Base-by-base conservation (phyloP, 2,113 vertebrate genomes). In the Potamarius usumacintae region DNA sequence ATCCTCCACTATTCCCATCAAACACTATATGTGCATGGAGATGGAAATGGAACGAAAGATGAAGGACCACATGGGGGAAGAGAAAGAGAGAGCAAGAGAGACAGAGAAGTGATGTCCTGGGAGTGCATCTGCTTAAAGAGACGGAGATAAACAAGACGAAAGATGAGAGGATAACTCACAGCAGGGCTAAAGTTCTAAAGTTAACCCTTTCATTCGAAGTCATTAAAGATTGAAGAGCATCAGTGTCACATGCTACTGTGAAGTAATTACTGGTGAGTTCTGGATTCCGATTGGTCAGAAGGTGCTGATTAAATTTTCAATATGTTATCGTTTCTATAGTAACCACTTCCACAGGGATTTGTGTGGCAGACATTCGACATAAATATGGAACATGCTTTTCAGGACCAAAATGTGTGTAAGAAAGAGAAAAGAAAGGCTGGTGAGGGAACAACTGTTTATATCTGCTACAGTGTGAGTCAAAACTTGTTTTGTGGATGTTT, bases 1-100 rank as follows among this genome's bases (percentile, higher is more conserved):
- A 27, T 67, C 69, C 71, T 52, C 57, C n/a, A n/a, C 84, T 27
- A 76, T 52, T 76, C 57, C 72, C 57, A 77, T 77, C 57, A 77
- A 58, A 34, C 72, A 71, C 34, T 48, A 78, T 57, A 85, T 85
- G 72, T 78, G 72, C 42, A 17, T 63, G 25, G 57, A 60, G 83
- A 30, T 50, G 20, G n/a, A 72, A 71, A 60, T 11, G 58, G 53
- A 48, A 22, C 5, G 50, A 25, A n/a, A 42, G 50, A 53, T 15
- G 50, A 78, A 14, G 25, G 76, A 27, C 50, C 50, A 25, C 50
- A 17, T 53, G 72, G 48, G 50, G 74, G 4, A 11, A n/a, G 42
- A 17, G 53, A 74, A 17, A 7, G 15, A 83, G 62, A 27, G 82
- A 52, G 62, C 2, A 7, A 57, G 82, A 84, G 50, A 25, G 34